These are phyloP conservation scores for Syrmaticus mikado DNA, from an alignment of 2,113 vertebrate genomes.

Conservation along the genomic window DNA sequence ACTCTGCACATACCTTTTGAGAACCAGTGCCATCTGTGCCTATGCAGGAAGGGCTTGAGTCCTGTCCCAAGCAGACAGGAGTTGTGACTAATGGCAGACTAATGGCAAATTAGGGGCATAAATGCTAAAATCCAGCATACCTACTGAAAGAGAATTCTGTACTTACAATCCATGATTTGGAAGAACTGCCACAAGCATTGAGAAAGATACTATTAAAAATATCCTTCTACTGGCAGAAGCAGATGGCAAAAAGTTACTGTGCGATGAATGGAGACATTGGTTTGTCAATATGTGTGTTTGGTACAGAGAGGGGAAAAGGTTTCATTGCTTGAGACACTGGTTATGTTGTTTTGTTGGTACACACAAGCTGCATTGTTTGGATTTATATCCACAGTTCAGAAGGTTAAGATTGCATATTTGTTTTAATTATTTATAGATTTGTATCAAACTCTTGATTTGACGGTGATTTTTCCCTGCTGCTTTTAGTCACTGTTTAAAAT, in stretches of 20 bases:
- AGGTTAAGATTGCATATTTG: not conserved
- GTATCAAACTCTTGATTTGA: not conserved
- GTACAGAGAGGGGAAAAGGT: not conserved
- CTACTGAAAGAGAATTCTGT: not conserved
- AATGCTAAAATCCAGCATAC: not conserved
- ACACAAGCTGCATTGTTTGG: not conserved
- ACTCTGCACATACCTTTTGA: rapidly evolving
- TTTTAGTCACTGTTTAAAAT: conserved; percentile 10
- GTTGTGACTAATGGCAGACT: not conserved
- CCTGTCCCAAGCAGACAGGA: not conserved
- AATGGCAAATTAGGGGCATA: not conserved
- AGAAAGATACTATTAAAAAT: not conserved
- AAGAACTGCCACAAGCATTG: not conserved
- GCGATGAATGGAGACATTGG: not conserved
- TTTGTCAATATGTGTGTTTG: not conserved
- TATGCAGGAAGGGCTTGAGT: rapidly evolving
- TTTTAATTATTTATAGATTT: rapidly evolving
- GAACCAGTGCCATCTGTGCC: not conserved
- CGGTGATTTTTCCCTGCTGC: not conserved
- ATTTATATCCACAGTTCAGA: not conserved
- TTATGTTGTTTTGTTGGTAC: not conserved
- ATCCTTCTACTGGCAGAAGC: not conserved
- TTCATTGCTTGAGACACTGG: not conserved
- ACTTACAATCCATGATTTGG: not conserved
- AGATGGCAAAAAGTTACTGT: not conserved